Base-by-base conservation (phyloP, 2,797 vertebrate species). In the Sebastes diaconus region DNA sequence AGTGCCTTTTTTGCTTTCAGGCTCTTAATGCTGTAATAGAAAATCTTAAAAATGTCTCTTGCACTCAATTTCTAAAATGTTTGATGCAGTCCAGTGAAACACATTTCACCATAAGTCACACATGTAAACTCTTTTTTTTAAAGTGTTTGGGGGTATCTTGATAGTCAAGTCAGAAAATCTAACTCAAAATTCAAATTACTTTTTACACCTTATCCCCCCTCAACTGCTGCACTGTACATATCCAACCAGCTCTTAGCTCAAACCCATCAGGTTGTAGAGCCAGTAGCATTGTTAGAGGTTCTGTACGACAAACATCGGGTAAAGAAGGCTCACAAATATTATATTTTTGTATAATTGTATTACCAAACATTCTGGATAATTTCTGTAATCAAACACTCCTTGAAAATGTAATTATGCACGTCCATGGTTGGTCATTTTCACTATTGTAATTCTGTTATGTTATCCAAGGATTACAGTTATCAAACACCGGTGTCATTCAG, bases 401-500 rank as follows among this genome's bases (percentile, higher is more conserved):
- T 59, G 66, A 80, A 80, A 77, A 77, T 55, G 46, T 39, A 69
- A 60, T 14, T 66, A 27, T 58, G 55, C 46, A 65, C 39, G 18
- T 79, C 66, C 75, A 46, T 36, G n/a, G 18, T 68, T 58, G 58
- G 52, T 77, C 3, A 46, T 66, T 84, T 84, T 86, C 79, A 68
- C 59, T 73, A 24, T 67, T 74, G 25, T 42, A 52, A 77, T 69
- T 83, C 32, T 2, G 1, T 76, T 67, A 58, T 72, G 55, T 71
- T 84, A 88, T 87, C 69, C 65, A 68, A 68, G 13, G 60, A 80
- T 75, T 50, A 75, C 77, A 65, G 34, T 57, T 78, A 73, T 67
- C 75, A 67, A 81, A 84, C 59, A 78, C 55, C 52, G 34, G 71
- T 60, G 66, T 84, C 27, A 77, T 81, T 89, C 69, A 79, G 72